Conservation (phyloP, 2,113 vertebrate species). For the Uria lomvia region DNA sequence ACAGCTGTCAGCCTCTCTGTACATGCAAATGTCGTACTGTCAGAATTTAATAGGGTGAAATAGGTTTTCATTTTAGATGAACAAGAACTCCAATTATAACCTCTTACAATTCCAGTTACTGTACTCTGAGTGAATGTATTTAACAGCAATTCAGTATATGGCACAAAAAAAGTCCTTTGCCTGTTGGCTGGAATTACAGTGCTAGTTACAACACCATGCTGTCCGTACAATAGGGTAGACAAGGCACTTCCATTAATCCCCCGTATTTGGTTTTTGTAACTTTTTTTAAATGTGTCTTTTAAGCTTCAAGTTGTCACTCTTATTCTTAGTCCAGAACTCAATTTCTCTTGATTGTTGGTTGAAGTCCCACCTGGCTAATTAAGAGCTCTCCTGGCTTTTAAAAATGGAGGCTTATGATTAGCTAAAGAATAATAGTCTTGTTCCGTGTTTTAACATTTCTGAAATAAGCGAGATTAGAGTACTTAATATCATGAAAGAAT, state of each 20-base stretch:
- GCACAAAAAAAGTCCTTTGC: background rate
- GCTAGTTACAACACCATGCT: background rate
- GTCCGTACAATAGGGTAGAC: background rate
- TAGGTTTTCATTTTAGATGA: slow-evolving; percentile 37
- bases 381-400: background rate
- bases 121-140: background rate
- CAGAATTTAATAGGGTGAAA: slow-evolving; percentile 12
- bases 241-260: background rate
- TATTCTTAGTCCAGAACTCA: background rate
- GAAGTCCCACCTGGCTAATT: background rate
- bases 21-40: background rate
- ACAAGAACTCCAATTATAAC: slow-evolving; percentile 27
- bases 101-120: background rate
- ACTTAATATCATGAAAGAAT: background rate
- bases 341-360: background rate
- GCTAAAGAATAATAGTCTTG: background rate
- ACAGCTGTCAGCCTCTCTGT: background rate
- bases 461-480: background rate
- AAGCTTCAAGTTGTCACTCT: background rate
- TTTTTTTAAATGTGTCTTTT: background rate
- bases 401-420: background rate
- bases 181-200: background rate
- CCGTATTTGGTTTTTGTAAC: background rate
- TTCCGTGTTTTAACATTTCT: background rate
- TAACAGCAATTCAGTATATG: background rate